Evolutionary conservation across 2,113 vertebrate species (phyloP), one percentile per base, ranked within the genome.

Genomic region (Coregonus clupeaformis): DNA sequence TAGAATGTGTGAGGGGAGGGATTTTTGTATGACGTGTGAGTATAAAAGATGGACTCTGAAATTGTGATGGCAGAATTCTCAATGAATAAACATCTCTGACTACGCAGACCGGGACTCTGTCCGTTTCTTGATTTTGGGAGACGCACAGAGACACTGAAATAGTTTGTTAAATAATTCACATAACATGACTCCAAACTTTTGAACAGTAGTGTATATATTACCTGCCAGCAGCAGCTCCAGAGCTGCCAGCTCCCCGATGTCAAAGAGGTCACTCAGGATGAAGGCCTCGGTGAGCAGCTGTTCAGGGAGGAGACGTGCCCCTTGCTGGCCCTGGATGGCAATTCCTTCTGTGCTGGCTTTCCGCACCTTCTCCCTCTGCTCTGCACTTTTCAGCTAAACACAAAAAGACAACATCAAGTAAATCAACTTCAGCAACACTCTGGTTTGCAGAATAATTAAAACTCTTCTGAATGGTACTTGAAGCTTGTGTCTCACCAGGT

Each of bases 331-430:
- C 82, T 98, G 97, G 81, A 99, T 95, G 83, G 96, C 93, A 52
- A 99, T 96, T 55, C 98, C 97, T 77, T 99, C 98, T 14, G 95
- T 95, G 88, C 95, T 98, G 78, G 98, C 97, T 90, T 98, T 99
- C 79, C 96, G 94, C 77, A 99, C 94, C n/a, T n/a, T 79, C 71
- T 99, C 97, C 77, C 96, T 94, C 77, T 99, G 97, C 81, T 98
- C 97, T 71, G 94, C 92, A 85, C 97, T 98, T 90, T 98, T 99
- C 75, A 96, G 94, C 97, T 99, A 71, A 59, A 75, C 71, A 6
- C 0, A n/a, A n/a, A 25, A 22, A 24, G n/a, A 16, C n/a, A 32
- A 57, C 5, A 3, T 57, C 55, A 57, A 57, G 14, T n/a, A 16
- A 57, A 57, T 57, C n/a, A n/a, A n/a, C n/a, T n/a, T n/a, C n/a